Evolutionary conservation across 2,113 vertebrate species (phyloP), one percentile per base, ranked within the genome.

Genomic region (Charadrius vociferus): DNA sequence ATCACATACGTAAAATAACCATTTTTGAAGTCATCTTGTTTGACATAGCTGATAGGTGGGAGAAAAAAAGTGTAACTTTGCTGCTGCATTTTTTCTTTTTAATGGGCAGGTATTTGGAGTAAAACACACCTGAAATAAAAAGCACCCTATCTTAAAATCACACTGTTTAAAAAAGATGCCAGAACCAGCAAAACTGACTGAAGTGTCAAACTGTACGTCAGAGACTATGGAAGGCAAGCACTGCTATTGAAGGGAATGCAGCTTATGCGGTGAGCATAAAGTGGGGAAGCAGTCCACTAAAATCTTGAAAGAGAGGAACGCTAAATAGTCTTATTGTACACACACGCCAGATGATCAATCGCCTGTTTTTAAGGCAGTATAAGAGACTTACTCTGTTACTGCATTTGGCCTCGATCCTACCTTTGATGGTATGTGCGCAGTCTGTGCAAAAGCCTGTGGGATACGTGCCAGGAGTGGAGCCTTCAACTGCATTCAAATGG

Each of bases 311-410:
- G 87, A 36, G 72, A 71, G 56, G 36, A 86, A 5, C 7, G 6
- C 70, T 87, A 72, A 91, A 91, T 97, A 68, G 91, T 58, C 95
- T 53, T 74, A 95, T 84, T 96, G 91, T 96, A 13, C 53, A 30
- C 59, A 52, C 21, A 19, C 0, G 78, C 80, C 56, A 92, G 81
- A 96, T 89, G 95, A 96, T 95, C 94, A 75, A 17, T 95, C 0
- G 37, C 92, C 81, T 77, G 90, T 43, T 95, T 94, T 94, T 75
- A 93, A 75, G 73, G 88, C 80, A 68, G 49, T 75, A n/a, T 85
- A n/a, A 94, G 86, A 86, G 86, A 78, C 77, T 93, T 84, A 93
- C 2, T 97, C 87, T 96, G 37, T 95, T 90, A 36, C 81, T 85
- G 77, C 52, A 58, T 74, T 90, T 96, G 96, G 94, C 88, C 68